These are phyloP conservation scores for Gastrophysa polygoni DNA, from an alignment of 2,888 invertebrate species.

Conservation along the genomic window DNA sequence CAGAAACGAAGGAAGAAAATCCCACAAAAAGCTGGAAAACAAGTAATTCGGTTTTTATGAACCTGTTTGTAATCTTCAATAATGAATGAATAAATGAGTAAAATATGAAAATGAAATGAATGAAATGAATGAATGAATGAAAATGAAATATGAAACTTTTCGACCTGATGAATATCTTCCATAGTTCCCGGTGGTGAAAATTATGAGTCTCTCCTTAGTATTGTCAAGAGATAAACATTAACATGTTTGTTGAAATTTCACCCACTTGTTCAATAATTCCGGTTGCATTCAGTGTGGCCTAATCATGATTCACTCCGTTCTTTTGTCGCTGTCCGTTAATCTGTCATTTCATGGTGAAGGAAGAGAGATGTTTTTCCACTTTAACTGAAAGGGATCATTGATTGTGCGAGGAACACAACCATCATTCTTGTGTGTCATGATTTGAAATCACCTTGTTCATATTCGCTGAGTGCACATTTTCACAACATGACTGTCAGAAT, in stretches of 20 bases:
- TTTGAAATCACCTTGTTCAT: slow-evolving; percentile 41
- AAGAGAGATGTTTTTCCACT: background rate
- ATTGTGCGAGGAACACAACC: slow-evolving; percentile 29
- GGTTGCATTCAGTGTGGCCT: background rate
- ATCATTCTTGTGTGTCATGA: slow-evolving; percentile 45
- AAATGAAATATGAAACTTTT: too few species aligned
- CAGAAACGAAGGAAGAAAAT: too few species aligned
- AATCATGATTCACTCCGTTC: background rate
- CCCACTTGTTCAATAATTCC: background rate
- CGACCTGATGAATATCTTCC: too few species aligned
- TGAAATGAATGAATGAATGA: too few species aligned
- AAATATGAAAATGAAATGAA: too few species aligned
- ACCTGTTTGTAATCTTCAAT: too few species aligned
- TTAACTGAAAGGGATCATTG: background rate
- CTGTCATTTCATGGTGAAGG: background rate
- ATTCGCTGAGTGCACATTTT: slow-evolving; percentile 46
- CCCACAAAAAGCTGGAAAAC: too few species aligned
- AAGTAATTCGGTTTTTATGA: too few species aligned
- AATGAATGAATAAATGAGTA: too few species aligned
- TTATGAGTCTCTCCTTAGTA: background rate
- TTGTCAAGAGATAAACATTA: background rate
- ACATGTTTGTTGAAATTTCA: background rate
- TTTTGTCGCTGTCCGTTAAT: background rate
- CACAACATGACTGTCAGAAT: slow-evolving; percentile 45
- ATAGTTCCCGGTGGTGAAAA: too few species aligned